Evolutionary conservation across 2,797 vertebrate species (phyloP), one percentile per base, ranked within the genome.

Genomic region (Lindbergichthys nudifrons): DNA sequence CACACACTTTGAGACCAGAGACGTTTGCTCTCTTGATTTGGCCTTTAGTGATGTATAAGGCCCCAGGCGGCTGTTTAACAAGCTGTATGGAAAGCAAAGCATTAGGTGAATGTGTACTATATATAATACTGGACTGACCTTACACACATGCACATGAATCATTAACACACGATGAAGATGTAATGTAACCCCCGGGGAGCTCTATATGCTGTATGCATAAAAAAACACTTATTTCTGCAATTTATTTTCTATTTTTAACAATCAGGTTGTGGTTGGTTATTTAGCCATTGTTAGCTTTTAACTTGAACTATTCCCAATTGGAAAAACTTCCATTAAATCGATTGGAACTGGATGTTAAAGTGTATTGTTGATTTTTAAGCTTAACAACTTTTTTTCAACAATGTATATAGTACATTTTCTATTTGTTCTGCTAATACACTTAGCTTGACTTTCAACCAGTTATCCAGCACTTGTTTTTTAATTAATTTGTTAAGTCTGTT

Each of bases 41-140:
- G 45, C 12, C 60, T 54, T 18, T 19, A 26, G 21, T 18, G 46
- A 52, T 36, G 64, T 62, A 3, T 15, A n/a, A 26, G 26, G 56
- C 65, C 43, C 18, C 13, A 15, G 73, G 74, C 41, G 26, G 47
- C 65, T 68, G 23, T 77, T 84, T 77, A 82, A 75, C 70, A 81
- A 87, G 82, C 77, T 67, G 67, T 8, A 7, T 18, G 61, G 68
- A 75, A 47, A 65, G 62, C 19, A 67, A 23, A 19, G 39, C 18
- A 50, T 42, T 2, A 32, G 65, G 50, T 65, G 21, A 42, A 43
- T 54, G 74, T 66, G 32, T 62, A 56, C 39, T 36, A 36, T 43
- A 61, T 46, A 62, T 46, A 6, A n/a, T 45, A 48, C 10, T 18
- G 6, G 15, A 39, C 2, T 41, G 18, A 56, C 41, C 41, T 16